phyloP scores from a whole-genome alignment of 1,140 invertebrate species.

The Dufourea novaeangliae region DNA sequence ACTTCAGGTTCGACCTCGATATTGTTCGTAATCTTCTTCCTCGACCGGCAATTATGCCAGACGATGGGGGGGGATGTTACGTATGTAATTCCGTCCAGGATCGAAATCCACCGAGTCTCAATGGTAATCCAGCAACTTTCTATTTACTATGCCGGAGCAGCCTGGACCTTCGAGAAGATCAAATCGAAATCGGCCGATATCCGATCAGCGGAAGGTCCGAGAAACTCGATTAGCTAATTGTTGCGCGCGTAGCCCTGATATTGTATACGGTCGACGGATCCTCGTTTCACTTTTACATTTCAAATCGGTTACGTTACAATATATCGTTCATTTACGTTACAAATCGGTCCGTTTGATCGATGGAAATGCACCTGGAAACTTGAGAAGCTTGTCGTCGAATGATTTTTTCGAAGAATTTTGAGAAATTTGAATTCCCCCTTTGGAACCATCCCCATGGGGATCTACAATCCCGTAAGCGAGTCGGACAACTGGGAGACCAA shows the following conservation, averaged over 20 bases:
- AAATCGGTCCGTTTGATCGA: no score
- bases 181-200: not conserved
- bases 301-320: not conserved
- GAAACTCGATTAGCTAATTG: conserved; percentile 1
- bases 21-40: not conserved
- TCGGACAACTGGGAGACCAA: no score
- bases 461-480: no score
- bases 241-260: not conserved
- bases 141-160: not conserved
- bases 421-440: no score
- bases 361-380: no score
- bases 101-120: no score
- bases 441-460: no score
- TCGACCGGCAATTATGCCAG: not conserved
- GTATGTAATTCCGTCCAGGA: no score
- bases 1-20: not conserved
- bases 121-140: not conserved
- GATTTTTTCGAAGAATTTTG: no score
- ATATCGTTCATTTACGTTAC: no score
- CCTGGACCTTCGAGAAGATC: not conserved
- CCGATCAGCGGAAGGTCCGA: not conserved
- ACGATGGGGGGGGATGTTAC: no score
- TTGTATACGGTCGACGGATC: not conserved
- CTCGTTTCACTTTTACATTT: not conserved
- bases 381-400: no score